Evolutionary conservation across 2,888 invertebrate genomes (phyloP), one percentile per base, ranked within the genome.

Genomic region (Catocala sponsa): DNA sequence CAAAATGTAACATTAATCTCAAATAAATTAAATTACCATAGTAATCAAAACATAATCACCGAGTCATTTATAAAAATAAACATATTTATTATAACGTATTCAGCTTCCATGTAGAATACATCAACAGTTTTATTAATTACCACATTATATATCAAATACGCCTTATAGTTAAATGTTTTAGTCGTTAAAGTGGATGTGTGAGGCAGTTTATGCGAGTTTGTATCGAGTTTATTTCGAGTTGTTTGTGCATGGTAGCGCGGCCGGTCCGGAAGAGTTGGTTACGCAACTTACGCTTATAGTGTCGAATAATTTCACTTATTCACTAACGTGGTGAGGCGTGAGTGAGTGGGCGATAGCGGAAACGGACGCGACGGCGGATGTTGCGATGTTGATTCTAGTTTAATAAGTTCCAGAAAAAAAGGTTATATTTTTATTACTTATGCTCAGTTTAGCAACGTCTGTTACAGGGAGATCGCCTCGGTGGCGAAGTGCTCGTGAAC

Each of bases 181-280:
- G 25, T 25, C 46, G 13, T 15, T 46, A 5, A 46, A 46, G 46
- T 46, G 46, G 5, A 13, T 13, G 11, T 13, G 46, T 13, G 13
- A 42, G 11, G 4, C 13, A 44, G 13, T 47, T 47, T 12, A n/a
- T 35, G 42, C 4, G 51, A 33, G 47, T 33, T 6, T 42, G 5
- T n/a, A 43, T 52, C 59, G 12, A 56, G 51, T 60, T 33, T 38
- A 9, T 6, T 35, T 52, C 55, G 58, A 53, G 48, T 53, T 47
- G 38, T 38, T 55, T 50, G 5, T 49, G 12, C 44, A 11, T 59
- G 32, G 59, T 65, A 53, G 35, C 9, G 35, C 9, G 2, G 32
- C 9, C 5, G 32, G 42, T 55, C 38, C 61, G 68, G 65, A 69
- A 76, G 61, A 50, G 48, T 59, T 35, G 2, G 58, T 76, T 76